These are phyloP conservation scores for Phrynosoma blainvillii DNA, from an alignment of 2,113 vertebrate species.

Conservation along the genomic window DNA sequence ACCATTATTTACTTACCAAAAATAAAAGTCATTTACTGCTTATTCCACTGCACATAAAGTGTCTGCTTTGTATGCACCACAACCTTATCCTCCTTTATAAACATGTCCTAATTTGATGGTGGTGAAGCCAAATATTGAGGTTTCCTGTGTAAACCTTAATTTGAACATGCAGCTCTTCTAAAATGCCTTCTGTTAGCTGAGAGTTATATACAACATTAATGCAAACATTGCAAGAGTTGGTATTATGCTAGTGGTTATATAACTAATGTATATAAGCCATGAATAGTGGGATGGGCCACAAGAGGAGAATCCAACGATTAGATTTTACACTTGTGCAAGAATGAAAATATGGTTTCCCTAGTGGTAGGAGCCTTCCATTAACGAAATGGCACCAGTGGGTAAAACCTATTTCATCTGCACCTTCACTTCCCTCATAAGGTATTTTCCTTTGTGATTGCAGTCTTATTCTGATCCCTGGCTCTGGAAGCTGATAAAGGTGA, in stretches of 20 bases:
- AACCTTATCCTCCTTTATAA: not conserved
- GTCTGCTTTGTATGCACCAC: not conserved
- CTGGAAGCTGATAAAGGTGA: no score
- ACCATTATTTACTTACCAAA: constrained; percentile 10
- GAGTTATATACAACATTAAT: not conserved
- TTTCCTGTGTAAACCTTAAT: not conserved
- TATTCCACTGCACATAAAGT: not conserved
- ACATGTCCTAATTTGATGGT: not conserved
- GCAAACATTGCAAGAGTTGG: not conserved
- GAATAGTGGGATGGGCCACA: no score
- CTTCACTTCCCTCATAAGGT: not conserved
- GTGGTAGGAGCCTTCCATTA: no score
- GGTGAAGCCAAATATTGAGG: not conserved
- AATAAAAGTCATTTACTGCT: constrained; percentile 20
- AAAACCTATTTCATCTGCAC: not conserved
- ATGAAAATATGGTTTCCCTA: no score
- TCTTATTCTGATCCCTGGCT: not conserved
- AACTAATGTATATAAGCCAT: no score
- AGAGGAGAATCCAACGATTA: no score
- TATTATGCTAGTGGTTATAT: not conserved
- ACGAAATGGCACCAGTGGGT: no score
- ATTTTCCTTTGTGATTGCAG: no score
- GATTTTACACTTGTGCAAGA: no score
- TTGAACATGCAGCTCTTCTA: not conserved
- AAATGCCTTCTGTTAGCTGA: not conserved